Evolutionary conservation across 2,888 invertebrate species (phyloP).

Genomic region (Acrocyrtus sp.): DNA sequence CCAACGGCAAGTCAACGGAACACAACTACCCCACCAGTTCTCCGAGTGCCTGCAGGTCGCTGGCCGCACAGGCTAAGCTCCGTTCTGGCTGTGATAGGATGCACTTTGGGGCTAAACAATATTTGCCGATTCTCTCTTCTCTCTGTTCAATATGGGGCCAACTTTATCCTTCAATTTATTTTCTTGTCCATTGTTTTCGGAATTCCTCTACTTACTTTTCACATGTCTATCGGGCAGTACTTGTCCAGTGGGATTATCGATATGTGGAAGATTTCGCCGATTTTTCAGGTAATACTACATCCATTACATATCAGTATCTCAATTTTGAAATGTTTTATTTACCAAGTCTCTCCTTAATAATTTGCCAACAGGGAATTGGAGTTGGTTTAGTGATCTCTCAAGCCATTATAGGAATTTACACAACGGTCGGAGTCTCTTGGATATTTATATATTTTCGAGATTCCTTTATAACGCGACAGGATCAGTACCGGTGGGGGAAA

Average conservation of each 20-base stretch:
- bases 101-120: constrained; percentile 88
- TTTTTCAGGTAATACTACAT: constrained; percentile 74
- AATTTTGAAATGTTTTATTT: background rate
- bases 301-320: background rate
- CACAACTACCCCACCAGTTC: constrained; percentile 25
- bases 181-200: constrained; percentile 83
- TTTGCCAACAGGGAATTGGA: constrained; percentile 75
- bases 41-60: constrained; percentile 57
- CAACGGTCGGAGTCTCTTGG: constrained; percentile 90
- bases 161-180: constrained; percentile 89
- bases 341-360: no score
- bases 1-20: constrained; percentile 3
- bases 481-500: constrained; percentile 84
- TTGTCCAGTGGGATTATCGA: constrained; percentile 86
- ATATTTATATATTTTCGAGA: constrained; percentile 88
- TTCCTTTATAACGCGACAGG: constrained; percentile 80
- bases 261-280: constrained; percentile 93
- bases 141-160: constrained; percentile 88
- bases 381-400: constrained; percentile 83
- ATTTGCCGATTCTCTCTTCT: constrained; percentile 87
- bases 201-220: constrained; percentile 85
- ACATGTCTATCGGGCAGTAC: constrained; percentile 86
- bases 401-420: constrained; percentile 85
- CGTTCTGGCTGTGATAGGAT: constrained; percentile 83
- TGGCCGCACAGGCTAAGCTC: constrained; percentile 73